A percentile compares a stretch with the other conserved stretches of the same genome.
Evolutionary conservation across 2,113 vertebrate species (phyloP).

Genomic region (Butorides virescens): DNA sequence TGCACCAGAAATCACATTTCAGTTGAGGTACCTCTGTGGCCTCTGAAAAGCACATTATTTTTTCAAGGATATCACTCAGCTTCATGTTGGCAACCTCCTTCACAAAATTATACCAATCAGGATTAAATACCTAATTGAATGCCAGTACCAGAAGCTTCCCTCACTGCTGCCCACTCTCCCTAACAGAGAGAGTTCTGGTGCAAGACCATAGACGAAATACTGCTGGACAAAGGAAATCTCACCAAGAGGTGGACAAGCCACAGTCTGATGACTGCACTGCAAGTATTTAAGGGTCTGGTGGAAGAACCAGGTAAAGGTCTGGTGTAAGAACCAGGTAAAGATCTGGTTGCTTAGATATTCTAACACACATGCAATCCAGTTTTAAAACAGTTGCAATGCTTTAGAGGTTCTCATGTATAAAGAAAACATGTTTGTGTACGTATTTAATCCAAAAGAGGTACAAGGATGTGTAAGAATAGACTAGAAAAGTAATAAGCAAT

Average conservation of each 20-base stretch:
- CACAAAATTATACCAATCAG: neutral
- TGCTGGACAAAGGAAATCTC: neutral
- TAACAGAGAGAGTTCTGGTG: neutral
- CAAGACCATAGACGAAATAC: neutral
- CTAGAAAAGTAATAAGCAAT: neutral
- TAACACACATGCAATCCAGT: neutral
- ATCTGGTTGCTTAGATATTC: neutral
- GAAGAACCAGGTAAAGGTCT: neutral
- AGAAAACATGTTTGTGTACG: neutral
- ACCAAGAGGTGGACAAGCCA: neutral
- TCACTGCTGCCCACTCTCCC: neutral
- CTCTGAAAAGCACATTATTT: neutral
- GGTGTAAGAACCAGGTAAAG: neutral
- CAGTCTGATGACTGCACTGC: neutral
- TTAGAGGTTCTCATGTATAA: neutral
- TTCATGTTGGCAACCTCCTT: neutral
- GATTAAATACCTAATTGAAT: neutral
- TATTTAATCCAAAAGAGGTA: neutral
- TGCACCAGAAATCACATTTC: neutral
- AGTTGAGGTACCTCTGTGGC: neutral
- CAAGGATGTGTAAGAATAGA: neutral
- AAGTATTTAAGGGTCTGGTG: neutral
- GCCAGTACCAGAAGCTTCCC: neutral
- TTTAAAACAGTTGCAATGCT: neutral
- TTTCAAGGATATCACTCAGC: neutral